Base-by-base conservation (phyloP, 2,113 vertebrate genomes). In the Orycteropus afer region DNA sequence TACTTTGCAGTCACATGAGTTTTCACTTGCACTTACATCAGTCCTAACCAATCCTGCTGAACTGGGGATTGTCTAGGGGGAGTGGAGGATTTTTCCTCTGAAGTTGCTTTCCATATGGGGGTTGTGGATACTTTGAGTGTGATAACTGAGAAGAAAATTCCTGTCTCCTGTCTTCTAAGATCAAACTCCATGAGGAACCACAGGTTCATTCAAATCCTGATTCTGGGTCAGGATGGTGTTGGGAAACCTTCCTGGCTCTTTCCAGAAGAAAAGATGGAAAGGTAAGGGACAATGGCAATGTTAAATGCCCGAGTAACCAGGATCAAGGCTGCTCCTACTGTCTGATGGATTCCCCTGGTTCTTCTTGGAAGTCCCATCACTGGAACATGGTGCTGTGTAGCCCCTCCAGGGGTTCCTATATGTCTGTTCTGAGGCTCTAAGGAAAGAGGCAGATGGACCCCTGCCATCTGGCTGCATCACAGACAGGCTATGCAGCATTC, bases 271-370 rank as follows among this genome's bases (percentile, higher is more conserved):
- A 40, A 9, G 3, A 8, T 7, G 13, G 23, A 79, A 74, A 25
- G 37, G 34, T 5, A 2, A 3, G n/a, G 11, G 4, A 11, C 27
- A 15, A 15, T 1, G 55, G 13, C 53, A 7, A 5, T 13, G 17
- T 49, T 71, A 88, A 37, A n/a, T 20, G 37, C 5, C 7, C 12
- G 78, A 40, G 78, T 83, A 29, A 34, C 22, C 11, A 15, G 14
- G 29, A 2, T n/a, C 7, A 25, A 37, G 61, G 61, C 37, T 7
- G 23, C 34, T 57, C 8, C 18, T 61, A 34, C 14, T 18, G 59
- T 18, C 47, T 49, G 1, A 49, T 37, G 14, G 23, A 20, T 3
- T 40, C 27, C 12, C 20, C 42, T 22, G 23, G 9, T 3, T 42
- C 13, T 20, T 17, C 55, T 37, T 34, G 27, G 42, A 63, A 53